These are phyloP conservation scores for Rhingia rostrata DNA, from an alignment of 2,888 invertebrate genomes.

Conservation along the genomic window DNA sequence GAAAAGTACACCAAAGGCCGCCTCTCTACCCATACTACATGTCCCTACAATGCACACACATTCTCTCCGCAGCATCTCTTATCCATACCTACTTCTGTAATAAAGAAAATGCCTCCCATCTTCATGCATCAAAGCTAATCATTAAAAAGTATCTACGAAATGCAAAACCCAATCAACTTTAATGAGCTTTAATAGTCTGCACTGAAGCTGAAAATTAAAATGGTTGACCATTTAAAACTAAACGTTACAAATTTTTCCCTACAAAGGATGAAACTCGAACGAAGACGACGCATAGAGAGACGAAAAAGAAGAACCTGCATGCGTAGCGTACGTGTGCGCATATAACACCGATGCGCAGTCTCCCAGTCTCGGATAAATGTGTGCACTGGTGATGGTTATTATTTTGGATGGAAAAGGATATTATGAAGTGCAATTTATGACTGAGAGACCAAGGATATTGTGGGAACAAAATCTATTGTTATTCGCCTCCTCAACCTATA, in stretches of 20 bases:
- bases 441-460: slow-evolving; percentile 35
- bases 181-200: slow-evolving; percentile 78
- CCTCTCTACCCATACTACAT: not conserved
- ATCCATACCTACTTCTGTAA: slow-evolving; percentile 39
- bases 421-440: slow-evolving; percentile 54
- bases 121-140: slow-evolving; percentile 74
- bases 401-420: slow-evolving; percentile 46
- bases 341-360: slow-evolving; percentile 28
- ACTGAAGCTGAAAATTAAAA: slow-evolving; percentile 77
- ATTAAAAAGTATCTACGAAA: slow-evolving; percentile 74
- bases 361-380: slow-evolving; percentile 2
- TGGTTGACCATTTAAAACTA: slow-evolving; percentile 76
- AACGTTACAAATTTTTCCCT: slow-evolving; percentile 74
- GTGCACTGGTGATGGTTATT: not conserved
- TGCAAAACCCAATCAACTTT: slow-evolving; percentile 78
- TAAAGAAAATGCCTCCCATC: slow-evolving; percentile 68
- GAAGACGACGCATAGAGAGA: not conserved
- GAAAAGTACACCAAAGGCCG: not conserved
- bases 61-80: not conserved
- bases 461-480: slow-evolving; percentile 48
- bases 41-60: slow-evolving; percentile 36
- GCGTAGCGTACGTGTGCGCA: slow-evolving; percentile 45
- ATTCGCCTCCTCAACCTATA: slow-evolving; percentile 6
- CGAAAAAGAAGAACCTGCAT: slow-evolving; percentile 10
- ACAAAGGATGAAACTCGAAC: slow-evolving; percentile 34